A percentile compares a stretch with the other conserved stretches of the same genome.
These are phyloP conservation scores for Chalcis sispes DNA, from an alignment of 2,888 invertebrate genomes.

Conservation along the genomic window DNA sequence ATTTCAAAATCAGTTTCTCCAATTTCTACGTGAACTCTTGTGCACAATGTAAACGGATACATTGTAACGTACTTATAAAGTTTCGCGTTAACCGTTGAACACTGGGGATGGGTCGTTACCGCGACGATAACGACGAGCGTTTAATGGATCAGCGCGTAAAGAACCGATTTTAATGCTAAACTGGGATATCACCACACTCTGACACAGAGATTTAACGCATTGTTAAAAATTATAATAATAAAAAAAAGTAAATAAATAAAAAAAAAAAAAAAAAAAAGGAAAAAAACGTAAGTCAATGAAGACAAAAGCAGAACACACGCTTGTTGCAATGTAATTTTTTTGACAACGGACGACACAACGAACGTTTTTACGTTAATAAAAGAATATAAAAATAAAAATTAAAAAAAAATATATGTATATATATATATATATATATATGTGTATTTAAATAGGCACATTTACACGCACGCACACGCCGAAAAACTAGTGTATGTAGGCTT, in stretches of 20 bases:
- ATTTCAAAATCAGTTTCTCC: no score
- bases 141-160: no score
- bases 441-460: conserved; percentile 24
- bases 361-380: neutral
- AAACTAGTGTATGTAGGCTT: conserved; percentile 8
- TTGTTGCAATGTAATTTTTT: neutral
- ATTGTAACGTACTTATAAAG: no score
- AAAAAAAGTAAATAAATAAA: conserved; percentile 9
- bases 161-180: no score
- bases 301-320: conserved; percentile 11
- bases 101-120: no score
- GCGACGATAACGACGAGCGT: no score
- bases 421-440: no score
- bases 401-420: conserved; percentile 14
- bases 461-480: conserved; percentile 35
- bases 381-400: conserved; percentile 12
- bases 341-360: neutral
- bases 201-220: neutral
- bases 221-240: neutral
- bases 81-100: no score
- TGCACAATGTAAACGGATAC: no score
- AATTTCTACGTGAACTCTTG: no score
- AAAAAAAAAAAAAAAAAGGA: conserved; percentile 16
- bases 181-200: neutral
- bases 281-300: no score